These are phyloP conservation scores for Octodon degus DNA, from an alignment of 2,113 vertebrate species.

Conservation along the genomic window DNA sequence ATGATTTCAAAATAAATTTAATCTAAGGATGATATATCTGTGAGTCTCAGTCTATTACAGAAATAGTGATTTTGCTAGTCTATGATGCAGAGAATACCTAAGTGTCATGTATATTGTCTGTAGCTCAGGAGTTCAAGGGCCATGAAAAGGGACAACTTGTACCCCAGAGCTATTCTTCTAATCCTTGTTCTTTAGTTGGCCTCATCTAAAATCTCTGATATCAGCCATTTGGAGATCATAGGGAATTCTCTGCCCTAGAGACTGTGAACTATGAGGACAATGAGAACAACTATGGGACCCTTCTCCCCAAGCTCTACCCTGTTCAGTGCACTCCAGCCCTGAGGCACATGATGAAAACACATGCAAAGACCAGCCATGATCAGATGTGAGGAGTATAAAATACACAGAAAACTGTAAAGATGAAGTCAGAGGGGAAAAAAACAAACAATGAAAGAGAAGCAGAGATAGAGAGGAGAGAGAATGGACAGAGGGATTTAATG, in stretches of 20 bases:
- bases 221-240: neutral
- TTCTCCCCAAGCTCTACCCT: neutral
- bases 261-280: neutral
- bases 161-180: neutral
- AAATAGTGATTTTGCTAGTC: neutral
- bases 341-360: neutral
- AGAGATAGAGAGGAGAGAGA: neutral
- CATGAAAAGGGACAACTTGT: neutral
- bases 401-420: neutral
- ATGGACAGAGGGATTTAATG: neutral
- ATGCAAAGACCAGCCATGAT: neutral
- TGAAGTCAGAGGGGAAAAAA: neutral
- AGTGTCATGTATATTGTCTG: neutral
- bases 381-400: neutral
- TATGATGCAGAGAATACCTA: neutral
- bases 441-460: neutral
- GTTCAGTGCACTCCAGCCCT: neutral
- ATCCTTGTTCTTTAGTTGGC: neutral
- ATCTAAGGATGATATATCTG: neutral
- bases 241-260: neutral
- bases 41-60: neutral
- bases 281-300: neutral
- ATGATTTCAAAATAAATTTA: neutral
- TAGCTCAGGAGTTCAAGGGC: neutral
- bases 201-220: neutral